Base-by-base conservation (phyloP, 1,140 invertebrate species). In the Heliconius melpomene region DNA sequence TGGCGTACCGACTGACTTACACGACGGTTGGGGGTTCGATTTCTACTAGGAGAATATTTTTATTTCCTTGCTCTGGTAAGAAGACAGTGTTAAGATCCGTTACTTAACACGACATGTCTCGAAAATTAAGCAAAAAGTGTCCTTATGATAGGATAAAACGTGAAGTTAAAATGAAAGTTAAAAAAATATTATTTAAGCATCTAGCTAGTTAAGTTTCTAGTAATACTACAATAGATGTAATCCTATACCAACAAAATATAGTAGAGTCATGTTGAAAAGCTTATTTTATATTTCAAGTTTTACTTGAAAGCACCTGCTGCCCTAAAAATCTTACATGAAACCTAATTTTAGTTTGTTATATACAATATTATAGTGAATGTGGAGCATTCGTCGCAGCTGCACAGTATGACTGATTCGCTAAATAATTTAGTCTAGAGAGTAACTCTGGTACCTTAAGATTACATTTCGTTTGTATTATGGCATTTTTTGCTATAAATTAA, bases 251-350 rank as follows among this genome's bases (percentile, higher is more conserved):
- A 66, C 60, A 66, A 26, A 26, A 66, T 11, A 66, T 16, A 66
- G 26, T 66, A 66, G 20, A 9, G 2, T 26, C 60, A 66, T 26
- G 60, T 66, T 66, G 60, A 66, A 66, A 66, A 66, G 60, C 60
- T 66, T 29, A 29, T 66, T 66, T 66, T 66, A 29, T 66, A 66
- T 66, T 66, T 66, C 23, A 66, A 66, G 13, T 29, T 66, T 66
- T 66, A 66, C 60, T 66, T 29, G 26, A 66, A 66, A 66, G 60
- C 60, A 66, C 60, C 60, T 66, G 60, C 60, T 66, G 29, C 60
- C 60, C 23, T 66, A 66, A 66, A 66, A 66, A 66, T 66, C 60
- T 66, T 66, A 66, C 60, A 29, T 66, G 23, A 23, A 66, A 66
- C 60, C 60, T 66, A 66, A 66, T 66, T 66, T 29, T 66, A 66